These are phyloP conservation scores for Sesia apiformis DNA, from an alignment of 2,888 invertebrate genomes.

Conservation along the genomic window DNA sequence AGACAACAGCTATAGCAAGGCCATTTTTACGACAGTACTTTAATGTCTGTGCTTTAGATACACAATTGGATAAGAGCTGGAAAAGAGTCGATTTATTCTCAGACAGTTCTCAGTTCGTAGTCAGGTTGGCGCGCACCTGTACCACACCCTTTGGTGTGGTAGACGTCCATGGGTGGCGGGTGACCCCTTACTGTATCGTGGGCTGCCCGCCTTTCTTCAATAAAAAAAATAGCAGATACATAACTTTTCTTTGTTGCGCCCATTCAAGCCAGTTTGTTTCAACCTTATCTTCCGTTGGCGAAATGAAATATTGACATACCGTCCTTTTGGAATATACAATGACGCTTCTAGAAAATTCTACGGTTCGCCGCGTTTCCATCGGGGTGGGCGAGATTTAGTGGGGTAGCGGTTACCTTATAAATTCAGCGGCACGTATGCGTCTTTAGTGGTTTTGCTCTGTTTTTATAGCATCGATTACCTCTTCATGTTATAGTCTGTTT, in stretches of 20 bases:
- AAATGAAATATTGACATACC: too few species aligned
- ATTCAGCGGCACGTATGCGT: constrained; percentile 26
- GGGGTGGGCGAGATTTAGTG: constrained; percentile 23
- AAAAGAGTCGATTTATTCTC: too few species aligned
- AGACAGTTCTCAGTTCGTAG: too few species aligned
- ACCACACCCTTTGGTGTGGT: not conserved
- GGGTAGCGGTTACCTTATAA: constrained; percentile 25
- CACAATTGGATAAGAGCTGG: too few species aligned
- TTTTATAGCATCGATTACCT: not conserved
- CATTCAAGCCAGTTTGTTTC: too few species aligned
- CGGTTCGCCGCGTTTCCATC: not conserved
- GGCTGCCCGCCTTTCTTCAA: not conserved
- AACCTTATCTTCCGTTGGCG: too few species aligned
- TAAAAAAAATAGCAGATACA: not conserved
- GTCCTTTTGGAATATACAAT: not conserved
- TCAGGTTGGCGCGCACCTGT: not conserved
- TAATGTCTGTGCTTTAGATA: too few species aligned
- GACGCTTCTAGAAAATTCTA: not conserved
- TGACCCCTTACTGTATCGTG: not conserved
- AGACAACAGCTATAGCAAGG: too few species aligned
- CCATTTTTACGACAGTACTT: too few species aligned
- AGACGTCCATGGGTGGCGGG: not conserved
- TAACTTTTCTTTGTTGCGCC: not conserved
- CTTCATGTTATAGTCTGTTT: not conserved
- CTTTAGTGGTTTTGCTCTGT: constrained; percentile 19